Percentiles rank a stretch among this genome's conserved stretches.
phyloP scores from a whole-genome alignment of 2,113 vertebrate genomes.

The Gadus macrocephalus region DNA sequence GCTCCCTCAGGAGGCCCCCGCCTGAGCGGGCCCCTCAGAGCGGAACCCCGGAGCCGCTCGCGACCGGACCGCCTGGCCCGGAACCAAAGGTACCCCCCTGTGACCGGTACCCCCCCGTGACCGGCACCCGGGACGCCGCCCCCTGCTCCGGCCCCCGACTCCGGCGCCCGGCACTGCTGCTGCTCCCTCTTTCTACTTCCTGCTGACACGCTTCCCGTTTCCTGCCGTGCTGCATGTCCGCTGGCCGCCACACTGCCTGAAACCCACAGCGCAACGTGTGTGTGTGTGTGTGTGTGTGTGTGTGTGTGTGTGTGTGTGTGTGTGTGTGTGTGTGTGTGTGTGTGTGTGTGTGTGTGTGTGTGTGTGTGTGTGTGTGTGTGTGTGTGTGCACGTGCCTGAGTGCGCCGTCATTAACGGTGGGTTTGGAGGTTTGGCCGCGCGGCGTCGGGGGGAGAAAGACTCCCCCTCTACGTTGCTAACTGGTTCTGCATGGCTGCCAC shows the following conservation, averaged over 20 bases:
- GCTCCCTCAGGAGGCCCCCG: conserved; percentile 50
- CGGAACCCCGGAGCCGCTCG: conserved; percentile 78
- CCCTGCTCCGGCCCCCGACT: conserved; percentile 38
- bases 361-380: conserved; percentile 3
- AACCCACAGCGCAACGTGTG: conserved; percentile 16
- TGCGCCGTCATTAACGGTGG: conserved; percentile 46
- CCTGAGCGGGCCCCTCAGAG: conserved; percentile 83
- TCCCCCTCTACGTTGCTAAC: conserved; percentile 49
- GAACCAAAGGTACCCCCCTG: conserved; percentile 92
- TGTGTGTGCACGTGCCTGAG: conserved; percentile 22
- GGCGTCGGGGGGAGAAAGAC: neutral
- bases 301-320: conserved; percentile 27
- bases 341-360: conserved; percentile 13
- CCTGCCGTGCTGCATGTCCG: conserved; percentile 66
- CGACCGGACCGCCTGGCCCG: conserved; percentile 78
- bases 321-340: neutral
- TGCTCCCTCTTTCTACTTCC: conserved; percentile 25
- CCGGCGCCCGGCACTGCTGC: conserved; percentile 22
- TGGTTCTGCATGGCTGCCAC: conserved; percentile 68
- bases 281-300: neutral
- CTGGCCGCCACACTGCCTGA: conserved; percentile 55
- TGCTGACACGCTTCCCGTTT: conserved; percentile 50
- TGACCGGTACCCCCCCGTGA: conserved; percentile 38
- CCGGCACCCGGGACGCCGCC: conserved; percentile 46
- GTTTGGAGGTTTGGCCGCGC: conserved; percentile 23